These are phyloP conservation scores for Bombyx mandarina DNA, from an alignment of 1,140 invertebrate species.

Conservation along the genomic window DNA sequence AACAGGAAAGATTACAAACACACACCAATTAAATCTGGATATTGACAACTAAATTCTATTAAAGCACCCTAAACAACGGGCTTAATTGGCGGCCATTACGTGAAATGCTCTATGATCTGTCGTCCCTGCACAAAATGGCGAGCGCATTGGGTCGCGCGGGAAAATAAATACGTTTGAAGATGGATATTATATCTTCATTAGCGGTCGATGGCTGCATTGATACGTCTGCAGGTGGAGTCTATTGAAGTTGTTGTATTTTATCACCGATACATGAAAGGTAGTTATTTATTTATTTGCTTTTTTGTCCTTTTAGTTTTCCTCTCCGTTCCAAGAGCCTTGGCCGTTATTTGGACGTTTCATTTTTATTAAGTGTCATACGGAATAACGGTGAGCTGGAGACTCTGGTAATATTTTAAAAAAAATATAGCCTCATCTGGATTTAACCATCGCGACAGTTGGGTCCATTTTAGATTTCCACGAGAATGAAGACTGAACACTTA, in stretches of 20 bases:
- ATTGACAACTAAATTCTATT: conserved; percentile 66
- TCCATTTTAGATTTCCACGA: not conserved
- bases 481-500: not conserved
- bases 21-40: conserved; percentile 53
- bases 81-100: conserved; percentile 61
- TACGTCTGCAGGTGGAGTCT: conserved; percentile 45
- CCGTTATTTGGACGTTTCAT: no score
- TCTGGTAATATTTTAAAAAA: no score
- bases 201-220: conserved; percentile 52
- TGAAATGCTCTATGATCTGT: conserved; percentile 40
- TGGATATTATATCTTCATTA: conserved; percentile 68
- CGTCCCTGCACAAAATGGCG: conserved; percentile 56
- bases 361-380: no score
- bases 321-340: no score
- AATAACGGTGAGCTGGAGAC: no score
- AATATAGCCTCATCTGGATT: no score
- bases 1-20: conserved; percentile 46
- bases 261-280: conserved; percentile 27
- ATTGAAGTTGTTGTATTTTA: conserved; percentile 63
- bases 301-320: no score
- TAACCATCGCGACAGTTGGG: no score
- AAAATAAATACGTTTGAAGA: conserved; percentile 56
- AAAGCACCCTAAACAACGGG: conserved; percentile 34
- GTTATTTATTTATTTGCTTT: no score
- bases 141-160: conserved; percentile 28